These are phyloP conservation scores for Chaetodon trifascialis DNA, from an alignment of 2,113 vertebrate genomes.

Conservation along the genomic window DNA sequence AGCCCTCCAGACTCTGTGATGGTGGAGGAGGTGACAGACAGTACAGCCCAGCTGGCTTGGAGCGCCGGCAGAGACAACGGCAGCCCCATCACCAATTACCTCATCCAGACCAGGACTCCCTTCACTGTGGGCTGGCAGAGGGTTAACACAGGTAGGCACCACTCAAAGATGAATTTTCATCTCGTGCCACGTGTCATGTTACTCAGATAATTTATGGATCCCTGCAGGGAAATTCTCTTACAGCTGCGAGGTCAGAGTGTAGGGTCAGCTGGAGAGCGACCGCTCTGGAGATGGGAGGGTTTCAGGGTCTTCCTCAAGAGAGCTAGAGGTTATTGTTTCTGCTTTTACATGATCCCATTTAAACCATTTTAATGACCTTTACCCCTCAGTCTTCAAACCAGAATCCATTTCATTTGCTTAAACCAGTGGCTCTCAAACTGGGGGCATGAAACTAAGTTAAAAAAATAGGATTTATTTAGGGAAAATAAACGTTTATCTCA, in stretches of 20 bases:
- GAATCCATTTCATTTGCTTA: conserved; percentile 22
- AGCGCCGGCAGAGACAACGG: conserved; percentile 90
- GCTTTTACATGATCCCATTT: conserved; percentile 46
- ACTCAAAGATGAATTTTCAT: conserved; percentile 30
- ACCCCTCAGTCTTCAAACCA: conserved; percentile 10
- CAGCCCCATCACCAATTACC: conserved; percentile 90
- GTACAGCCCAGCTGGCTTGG: conserved; percentile 93
- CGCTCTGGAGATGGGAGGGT: background rate
- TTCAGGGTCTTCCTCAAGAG: conserved; percentile 40
- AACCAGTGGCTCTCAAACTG: background rate
- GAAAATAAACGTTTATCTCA: too few species aligned
- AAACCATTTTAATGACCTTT: conserved; percentile 31
- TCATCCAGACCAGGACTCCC: conserved; percentile 90
- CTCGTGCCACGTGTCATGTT: conserved; percentile 31
- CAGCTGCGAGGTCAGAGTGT: conserved; percentile 31
- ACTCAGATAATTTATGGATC: conserved; percentile 42
- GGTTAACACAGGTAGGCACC: conserved; percentile 89
- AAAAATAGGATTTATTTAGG: too few species aligned
- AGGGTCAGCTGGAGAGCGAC: conserved; percentile 44
- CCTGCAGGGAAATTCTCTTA: conserved; percentile 31
- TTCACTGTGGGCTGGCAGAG: conserved; percentile 95
- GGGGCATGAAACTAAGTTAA: too few species aligned
- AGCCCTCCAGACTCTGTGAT: conserved; percentile 89
- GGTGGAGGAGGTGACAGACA: conserved; percentile 94
- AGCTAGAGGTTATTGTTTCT: conserved; percentile 20